Evolutionary conservation across 2,113 vertebrate species (phyloP).

Genomic region (Gadus chalcogrammus): DNA sequence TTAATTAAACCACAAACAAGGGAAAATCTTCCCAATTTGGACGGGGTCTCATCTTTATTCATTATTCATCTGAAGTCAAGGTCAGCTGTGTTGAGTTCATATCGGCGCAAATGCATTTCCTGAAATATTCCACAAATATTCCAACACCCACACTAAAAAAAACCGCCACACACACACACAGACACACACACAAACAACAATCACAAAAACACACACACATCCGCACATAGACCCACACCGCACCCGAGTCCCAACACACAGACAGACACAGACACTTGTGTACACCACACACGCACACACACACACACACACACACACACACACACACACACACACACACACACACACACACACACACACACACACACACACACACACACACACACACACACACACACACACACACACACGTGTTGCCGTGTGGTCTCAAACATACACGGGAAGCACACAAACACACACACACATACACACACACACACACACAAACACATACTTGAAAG

Average conservation of each 20-base stretch:
- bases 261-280: not conserved
- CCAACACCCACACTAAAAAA: not conserved
- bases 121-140: too few species aligned
- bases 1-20: too few species aligned
- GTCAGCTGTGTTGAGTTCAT: too few species aligned
- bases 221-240: too few species aligned
- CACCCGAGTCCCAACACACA: not conserved
- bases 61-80: too few species aligned
- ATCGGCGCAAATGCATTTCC: too few species aligned
- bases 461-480: not conserved
- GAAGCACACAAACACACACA: not conserved
- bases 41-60: too few species aligned
- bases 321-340: not conserved
- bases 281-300: not conserved
- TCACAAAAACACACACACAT: conserved; percentile 1
- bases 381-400: not conserved
- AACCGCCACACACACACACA: not conserved
- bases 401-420: not conserved
- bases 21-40: too few species aligned
- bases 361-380: conserved; percentile 11
- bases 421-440: not conserved
- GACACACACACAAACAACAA: not conserved
- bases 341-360: not conserved
- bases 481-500: not conserved
- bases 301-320: not conserved